Base-by-base conservation (phyloP, 2,888 invertebrate species). In the Pheosia tremula region DNA sequence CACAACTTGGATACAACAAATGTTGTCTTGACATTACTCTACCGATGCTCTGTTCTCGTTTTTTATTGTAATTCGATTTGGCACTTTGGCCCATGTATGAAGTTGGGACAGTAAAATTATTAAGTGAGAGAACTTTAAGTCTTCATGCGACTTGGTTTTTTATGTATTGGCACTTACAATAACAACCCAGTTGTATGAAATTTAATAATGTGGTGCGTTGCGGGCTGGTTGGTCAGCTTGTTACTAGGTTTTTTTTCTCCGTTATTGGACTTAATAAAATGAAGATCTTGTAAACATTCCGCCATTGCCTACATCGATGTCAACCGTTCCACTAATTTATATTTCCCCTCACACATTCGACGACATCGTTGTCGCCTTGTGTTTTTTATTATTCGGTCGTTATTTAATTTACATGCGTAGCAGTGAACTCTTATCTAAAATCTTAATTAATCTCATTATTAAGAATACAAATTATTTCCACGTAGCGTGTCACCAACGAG, bases 21-120 rank as follows among this genome's bases (percentile, higher is more conserved):
- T 56, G 47, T 54, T 61, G 47, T 62, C 39, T 62, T 64, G 58
- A 66, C 61, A 61, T 65, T 61, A 52, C 78, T 77, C 73, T 57
- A 52, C 73, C 10, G 37, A 50, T 61, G 49, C 63, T 36, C 49
- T 72, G 67, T 68, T 70, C 72, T 63, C 58, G 53, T 58, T 58
- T 57, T 63, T 73, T 75, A 77, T 77, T 72, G 75, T 80, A 83
- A 81, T 80, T 83, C 74, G 76, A 80, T 80, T 79, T 80, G 80
- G 76, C 78, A 78, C 75, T 77, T 63, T 67, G 60, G 55, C 65
- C 67, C 72, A 58, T 72, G 72, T 77, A 69, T 69, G 75, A 66
- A 77, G 77, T 72, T 67, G 69, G 63, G 61, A 71, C 67, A 74
- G 69, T 24, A 24, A 24, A 24, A 24, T 24, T 24, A 24, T 71